Conservation (phyloP, 1,140 invertebrate genomes). For the Trichogramma pretiosum region DNA sequence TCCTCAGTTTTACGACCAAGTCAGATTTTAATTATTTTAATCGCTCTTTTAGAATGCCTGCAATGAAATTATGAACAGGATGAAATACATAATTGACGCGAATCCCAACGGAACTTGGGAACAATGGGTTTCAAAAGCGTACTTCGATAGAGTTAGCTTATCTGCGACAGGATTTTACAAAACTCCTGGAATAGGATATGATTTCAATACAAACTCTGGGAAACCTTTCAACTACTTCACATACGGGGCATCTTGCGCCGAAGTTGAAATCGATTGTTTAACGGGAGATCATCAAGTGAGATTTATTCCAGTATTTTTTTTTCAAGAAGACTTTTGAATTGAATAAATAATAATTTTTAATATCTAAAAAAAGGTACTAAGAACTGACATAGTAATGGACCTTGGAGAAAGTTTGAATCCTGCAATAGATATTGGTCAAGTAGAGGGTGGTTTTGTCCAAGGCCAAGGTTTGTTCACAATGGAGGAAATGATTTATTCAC, state of each 20-base stretch:
- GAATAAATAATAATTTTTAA: no score
- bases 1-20: neutral
- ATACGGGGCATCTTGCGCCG: slow-evolving; percentile 67
- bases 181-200: slow-evolving; percentile 71
- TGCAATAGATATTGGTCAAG: slow-evolving; percentile 91
- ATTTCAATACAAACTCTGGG: slow-evolving; percentile 63
- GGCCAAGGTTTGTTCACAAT: slow-evolving; percentile 87
- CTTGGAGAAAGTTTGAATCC: slow-evolving; percentile 86
- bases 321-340: slow-evolving; percentile 8
- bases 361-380: slow-evolving; percentile 52
- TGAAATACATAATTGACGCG: slow-evolving; percentile 67
- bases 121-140: slow-evolving; percentile 75
- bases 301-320: slow-evolving; percentile 1
- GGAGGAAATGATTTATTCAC: slow-evolving; percentile 81
- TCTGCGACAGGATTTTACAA: slow-evolving; percentile 81
- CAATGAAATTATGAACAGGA: slow-evolving; percentile 61
- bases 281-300: slow-evolving; percentile 75
- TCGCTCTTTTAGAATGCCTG: slow-evolving; percentile 65
- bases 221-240: slow-evolving; percentile 72
- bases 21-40: neutral
- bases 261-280: slow-evolving; percentile 82
- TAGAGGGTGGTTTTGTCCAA: slow-evolving; percentile 90
- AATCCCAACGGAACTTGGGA: slow-evolving; percentile 79
- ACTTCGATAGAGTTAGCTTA: slow-evolving; percentile 69
- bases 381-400: slow-evolving; percentile 93